Base-by-base conservation (phyloP, 2,888 invertebrate species). In the Rhodophaea formosa region DNA sequence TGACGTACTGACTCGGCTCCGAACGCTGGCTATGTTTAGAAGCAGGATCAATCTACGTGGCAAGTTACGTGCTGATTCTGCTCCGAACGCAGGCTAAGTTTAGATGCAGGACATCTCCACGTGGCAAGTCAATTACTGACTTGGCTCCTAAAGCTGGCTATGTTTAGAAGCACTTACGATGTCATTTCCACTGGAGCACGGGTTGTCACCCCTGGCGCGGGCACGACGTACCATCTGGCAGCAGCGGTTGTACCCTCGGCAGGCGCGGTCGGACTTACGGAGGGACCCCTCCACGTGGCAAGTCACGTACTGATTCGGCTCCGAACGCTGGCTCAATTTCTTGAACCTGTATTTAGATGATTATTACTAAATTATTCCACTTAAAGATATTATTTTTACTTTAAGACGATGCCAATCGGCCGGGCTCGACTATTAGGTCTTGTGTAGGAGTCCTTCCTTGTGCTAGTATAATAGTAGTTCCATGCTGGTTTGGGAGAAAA, bases 271-370 rank as follows among this genome's bases (percentile, higher is more conserved):
- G 3, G 93, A 89, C 64, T 92, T 92, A 46, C 93, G 81, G 62
- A 94, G 85, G 8, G 92, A 90, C 0, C 96, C 95, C 78, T 95
- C 93, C 55, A 96, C 86, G 71, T 93, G 93, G 47, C 95, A 94
- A n/a, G 92, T 88, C 68, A 95, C 93, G 79, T 95, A 96, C 62
- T 94, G 91, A 5, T 90, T 85, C 12, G 94, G 93, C 70, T 95
- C 95, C 10, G 94, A 93, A 7, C 95, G 93, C 15, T 94, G 93
- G 45, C 93, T 93, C 3, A 93, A 65, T 64, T 79, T 87, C 67
- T 80, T 86, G 47, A 89, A 79, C 65, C 89, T 88, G 14, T n/a
- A 16, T 23, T n/a, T 7, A 30, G n/a, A 47, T 8, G 17, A 29
- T 29, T 23, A 46, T 23, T 23, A 8, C 23, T n/a, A n/a, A n/a